phyloP scores from a whole-genome alignment of 2,113 vertebrate species.

The Tretioscincus oriximinensis region DNA sequence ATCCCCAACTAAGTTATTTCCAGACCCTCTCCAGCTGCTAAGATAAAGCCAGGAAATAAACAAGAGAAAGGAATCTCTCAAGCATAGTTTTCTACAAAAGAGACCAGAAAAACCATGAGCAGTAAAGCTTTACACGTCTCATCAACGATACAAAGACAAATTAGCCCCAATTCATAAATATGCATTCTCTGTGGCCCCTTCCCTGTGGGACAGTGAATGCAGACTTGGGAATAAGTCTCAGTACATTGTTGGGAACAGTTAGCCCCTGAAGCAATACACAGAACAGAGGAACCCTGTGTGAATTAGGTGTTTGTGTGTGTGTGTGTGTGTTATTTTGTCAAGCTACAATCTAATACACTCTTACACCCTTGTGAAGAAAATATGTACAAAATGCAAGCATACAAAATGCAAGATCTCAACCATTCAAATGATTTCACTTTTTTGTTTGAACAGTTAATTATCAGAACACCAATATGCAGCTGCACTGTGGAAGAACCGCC shows the following conservation, averaged over 20 bases:
- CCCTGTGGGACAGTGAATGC: too few species aligned
- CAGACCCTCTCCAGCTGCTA: too few species aligned
- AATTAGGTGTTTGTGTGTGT: not conserved
- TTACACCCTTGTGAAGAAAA: not conserved
- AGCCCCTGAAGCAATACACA: not conserved
- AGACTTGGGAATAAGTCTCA: not conserved
- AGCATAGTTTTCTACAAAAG: not conserved
- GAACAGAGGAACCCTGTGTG: not conserved
- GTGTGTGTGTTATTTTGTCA: not conserved
- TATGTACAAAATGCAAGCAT: not conserved
- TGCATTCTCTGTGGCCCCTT: not conserved
- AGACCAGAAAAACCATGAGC: too few species aligned
- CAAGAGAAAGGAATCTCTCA: not conserved
- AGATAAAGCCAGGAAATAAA: too few species aligned
- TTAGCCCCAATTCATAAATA: not conserved
- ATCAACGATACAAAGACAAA: not conserved
- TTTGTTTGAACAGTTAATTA: not conserved
- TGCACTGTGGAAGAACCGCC: too few species aligned
- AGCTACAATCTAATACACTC: not conserved
- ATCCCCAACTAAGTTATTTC: not conserved
- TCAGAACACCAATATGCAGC: not conserved
- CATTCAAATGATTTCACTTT: not conserved
- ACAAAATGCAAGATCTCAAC: not conserved
- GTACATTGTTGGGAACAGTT: not conserved
- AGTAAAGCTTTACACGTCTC: not conserved